Base-by-base conservation (phyloP, 2,113 vertebrate genomes). In the Stomatorhinus ivindoensis region DNA sequence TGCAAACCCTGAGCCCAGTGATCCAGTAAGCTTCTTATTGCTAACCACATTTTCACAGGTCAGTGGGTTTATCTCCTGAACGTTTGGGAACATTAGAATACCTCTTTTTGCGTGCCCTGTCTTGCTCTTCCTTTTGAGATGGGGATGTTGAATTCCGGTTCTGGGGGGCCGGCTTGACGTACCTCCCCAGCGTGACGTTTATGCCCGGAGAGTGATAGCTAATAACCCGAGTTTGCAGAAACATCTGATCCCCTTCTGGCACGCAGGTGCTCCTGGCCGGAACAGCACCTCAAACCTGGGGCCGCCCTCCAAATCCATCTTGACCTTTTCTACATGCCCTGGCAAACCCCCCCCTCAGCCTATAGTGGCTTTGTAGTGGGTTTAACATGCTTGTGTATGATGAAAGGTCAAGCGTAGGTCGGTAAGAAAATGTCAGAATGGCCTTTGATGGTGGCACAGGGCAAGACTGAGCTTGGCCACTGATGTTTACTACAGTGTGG, bases 321-420 rank as follows among this genome's bases (percentile, higher is more conserved):
- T 82, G 69, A 82, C 88, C 31, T 89, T 89, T 55, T 24, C 24
- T 76, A 9, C 2, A 6, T 80, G 46, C 31, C 10, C 27, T 47
- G 65, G 46, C 88, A 10, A 39, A 11, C 2, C 4, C 17, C 44
- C 44, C 44, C 44, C 42, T 17, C 48, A 19, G 19, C 42, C 48
- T 35, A 27, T 47, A n/a, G 35, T 11, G 42, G 13, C 65, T 80
- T 82, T 89, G 88, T 89, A 42, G 65, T 83, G 17, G 46, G 35
- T 89, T 89, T 50, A 82, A 89, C 88, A 27, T 89, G 69, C 69
- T 83, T 1, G 27, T 42, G 58, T 80, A 35, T 51, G 73, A 83
- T 89, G 88, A 89, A 89, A 89, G 88, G 88, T 89, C 88, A 89
- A 27, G 15, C 4, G 27, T 51, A 82, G 65, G 65, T 89, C 88